Conservation (phyloP, 2,113 vertebrate species). For the Microtus pennsylvanicus region DNA sequence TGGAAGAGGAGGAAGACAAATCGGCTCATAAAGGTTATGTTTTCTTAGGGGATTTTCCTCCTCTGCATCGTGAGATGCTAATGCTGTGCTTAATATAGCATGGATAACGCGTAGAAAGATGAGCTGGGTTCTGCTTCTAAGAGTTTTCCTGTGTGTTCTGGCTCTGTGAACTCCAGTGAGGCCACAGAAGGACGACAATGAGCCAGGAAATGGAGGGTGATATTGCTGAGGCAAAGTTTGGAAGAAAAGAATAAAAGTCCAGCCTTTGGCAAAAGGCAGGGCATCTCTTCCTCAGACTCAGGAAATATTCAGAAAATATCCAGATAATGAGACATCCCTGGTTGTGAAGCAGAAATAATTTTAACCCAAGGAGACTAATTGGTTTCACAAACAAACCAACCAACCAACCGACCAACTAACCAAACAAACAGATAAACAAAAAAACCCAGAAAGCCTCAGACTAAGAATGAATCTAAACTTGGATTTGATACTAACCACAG, state of each 20-base stretch:
- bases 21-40: not conserved
- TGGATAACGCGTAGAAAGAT: not conserved
- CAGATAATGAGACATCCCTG: not conserved
- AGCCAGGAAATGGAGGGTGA: not conserved
- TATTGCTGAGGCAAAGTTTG: not conserved
- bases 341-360: constrained; percentile 5
- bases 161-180: not conserved
- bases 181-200: not conserved
- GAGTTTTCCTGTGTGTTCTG: not conserved
- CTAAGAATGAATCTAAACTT: not conserved
- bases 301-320: constrained; percentile 14
- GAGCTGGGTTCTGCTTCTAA: constrained; percentile 35
- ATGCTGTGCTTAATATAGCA: not conserved
- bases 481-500: not conserved
- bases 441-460: not conserved
- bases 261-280: not conserved
- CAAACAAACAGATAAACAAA: too few relatives aligned
- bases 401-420: too few relatives aligned
- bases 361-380: not conserved
- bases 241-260: not conserved
- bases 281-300: not conserved
- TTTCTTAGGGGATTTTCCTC: constrained; percentile 8
- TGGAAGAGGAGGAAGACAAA: constrained; percentile 50
- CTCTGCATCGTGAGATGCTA: constrained; percentile 1
- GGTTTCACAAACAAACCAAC: not conserved